phyloP scores from a whole-genome alignment of 2,888 invertebrate species.

The Dorcus parallelipipedus region DNA sequence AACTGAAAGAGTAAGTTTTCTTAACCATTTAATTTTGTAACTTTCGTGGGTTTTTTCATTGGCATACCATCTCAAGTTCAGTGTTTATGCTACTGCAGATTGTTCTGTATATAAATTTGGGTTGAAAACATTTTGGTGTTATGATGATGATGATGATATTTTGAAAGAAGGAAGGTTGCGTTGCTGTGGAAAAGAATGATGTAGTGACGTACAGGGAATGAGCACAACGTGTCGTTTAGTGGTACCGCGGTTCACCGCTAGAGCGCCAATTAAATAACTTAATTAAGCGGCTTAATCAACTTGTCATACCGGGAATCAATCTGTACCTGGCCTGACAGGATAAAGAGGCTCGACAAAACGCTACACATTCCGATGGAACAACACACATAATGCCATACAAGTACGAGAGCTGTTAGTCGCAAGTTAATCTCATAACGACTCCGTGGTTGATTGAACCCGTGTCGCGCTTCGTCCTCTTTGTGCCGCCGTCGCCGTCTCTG shows the following conservation, averaged over 20 bases:
- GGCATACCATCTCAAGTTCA: no score
- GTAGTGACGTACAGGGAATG: slow-evolving; percentile 1
- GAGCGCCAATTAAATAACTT: slow-evolving; percentile 55
- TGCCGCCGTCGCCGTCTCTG: slow-evolving; percentile 20
- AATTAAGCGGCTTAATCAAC: slow-evolving; percentile 58
- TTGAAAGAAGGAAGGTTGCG: neutral
- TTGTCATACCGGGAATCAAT: slow-evolving; percentile 52
- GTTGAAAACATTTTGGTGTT: neutral
- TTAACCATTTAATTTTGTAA: no score
- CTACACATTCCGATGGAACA: slow-evolving; percentile 32
- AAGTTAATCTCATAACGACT: slow-evolving; percentile 29
- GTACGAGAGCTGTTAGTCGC: slow-evolving; percentile 27
- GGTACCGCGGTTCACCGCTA: slow-evolving; percentile 38
- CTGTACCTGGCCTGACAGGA: slow-evolving; percentile 34
- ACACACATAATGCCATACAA: slow-evolving; percentile 26
- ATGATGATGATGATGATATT: neutral
- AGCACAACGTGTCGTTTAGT: slow-evolving; percentile 10
- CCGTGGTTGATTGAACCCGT: slow-evolving; percentile 30
- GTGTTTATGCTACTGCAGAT: no score
- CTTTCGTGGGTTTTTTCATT: no score
- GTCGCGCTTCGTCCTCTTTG: slow-evolving; percentile 19
- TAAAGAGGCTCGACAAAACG: slow-evolving; percentile 36
- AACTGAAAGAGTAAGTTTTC: no score
- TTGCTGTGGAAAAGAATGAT: neutral
- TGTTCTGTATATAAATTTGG: no score